These are phyloP conservation scores for Cyprinodon variegatus DNA, from an alignment of 2,113 vertebrate genomes.

Conservation along the genomic window DNA sequence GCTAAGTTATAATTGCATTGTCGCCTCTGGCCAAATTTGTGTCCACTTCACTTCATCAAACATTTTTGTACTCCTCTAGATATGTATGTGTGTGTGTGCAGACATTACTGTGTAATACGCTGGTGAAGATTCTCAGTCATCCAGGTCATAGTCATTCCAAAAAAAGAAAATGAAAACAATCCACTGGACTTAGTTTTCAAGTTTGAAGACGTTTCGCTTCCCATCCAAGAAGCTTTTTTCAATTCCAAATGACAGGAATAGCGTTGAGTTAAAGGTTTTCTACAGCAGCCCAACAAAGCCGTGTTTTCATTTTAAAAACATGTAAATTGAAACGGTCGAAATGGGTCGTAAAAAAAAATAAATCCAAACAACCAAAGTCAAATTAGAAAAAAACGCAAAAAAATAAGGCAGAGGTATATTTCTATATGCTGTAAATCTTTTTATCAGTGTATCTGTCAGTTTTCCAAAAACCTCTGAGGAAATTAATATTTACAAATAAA, in stretches of 20 bases:
- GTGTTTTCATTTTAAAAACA: not conserved
- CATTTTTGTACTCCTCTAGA: constrained; percentile 14
- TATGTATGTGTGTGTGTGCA: not conserved
- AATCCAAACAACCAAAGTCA: constrained; percentile 28
- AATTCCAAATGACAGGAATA: too few species aligned
- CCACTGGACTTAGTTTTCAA: too few species aligned
- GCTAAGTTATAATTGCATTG: constrained; percentile 74
- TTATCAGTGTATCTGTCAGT: not conserved
- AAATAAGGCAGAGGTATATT: not conserved
- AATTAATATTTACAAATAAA: not conserved
- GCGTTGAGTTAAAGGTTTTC: too few species aligned
- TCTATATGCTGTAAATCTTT: not conserved
- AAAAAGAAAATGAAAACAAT: too few species aligned
- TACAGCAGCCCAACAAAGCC: too few species aligned
- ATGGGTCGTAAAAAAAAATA: too few species aligned
- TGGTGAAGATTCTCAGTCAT: too few species aligned
- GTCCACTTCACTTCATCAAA: constrained; percentile 48
- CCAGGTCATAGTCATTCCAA: too few species aligned
- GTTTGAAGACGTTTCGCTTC: too few species aligned
- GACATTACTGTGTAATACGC: constrained; percentile 7
- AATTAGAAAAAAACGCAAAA: constrained; percentile 22
- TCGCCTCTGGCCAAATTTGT: constrained; percentile 71
- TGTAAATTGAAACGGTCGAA: not conserved
- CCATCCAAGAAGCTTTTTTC: too few species aligned
- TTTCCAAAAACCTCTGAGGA: not conserved